Conservation (phyloP, 2,888 invertebrate genomes). For the Adelphocoris suturalis region DNA sequence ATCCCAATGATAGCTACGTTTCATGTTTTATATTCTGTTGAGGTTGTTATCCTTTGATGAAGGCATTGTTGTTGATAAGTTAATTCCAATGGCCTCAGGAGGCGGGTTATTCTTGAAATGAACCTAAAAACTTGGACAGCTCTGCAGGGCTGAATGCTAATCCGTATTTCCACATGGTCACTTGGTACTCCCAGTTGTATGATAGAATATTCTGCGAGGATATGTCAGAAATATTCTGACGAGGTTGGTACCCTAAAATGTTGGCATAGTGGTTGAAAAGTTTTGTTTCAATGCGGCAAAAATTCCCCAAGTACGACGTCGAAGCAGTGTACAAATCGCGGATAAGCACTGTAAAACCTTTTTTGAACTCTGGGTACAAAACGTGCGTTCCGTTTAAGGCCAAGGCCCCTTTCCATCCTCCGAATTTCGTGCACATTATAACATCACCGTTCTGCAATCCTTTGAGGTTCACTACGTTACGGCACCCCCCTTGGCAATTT, state of each 20-base stretch:
- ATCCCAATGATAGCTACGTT: no score
- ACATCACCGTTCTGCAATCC: not conserved
- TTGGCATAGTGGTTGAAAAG: slow-evolving; percentile 49
- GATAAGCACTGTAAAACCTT: not conserved
- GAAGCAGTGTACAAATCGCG: not conserved
- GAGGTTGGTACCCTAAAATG: slow-evolving; percentile 3
- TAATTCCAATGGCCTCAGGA: no score
- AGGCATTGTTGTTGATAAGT: no score
- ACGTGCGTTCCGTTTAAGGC: slow-evolving; percentile 38
- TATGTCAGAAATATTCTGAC: not conserved
- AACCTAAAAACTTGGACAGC: slow-evolving; percentile 23
- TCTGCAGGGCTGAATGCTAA: slow-evolving; percentile 25
- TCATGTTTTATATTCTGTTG: no score
- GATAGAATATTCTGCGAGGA: not conserved
- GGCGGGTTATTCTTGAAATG: not conserved
- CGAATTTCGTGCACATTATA: slow-evolving; percentile 23
- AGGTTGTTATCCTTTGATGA: no score
- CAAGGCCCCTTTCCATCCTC: slow-evolving; percentile 36
- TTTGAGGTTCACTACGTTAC: not conserved
- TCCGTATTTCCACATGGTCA: slow-evolving; percentile 48
- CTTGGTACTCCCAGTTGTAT: slow-evolving; percentile 51
- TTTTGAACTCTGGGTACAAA: not conserved
- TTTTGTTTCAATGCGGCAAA: slow-evolving; percentile 49
- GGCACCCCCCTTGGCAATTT: slow-evolving; percentile 24
- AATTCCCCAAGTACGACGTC: not conserved